phyloP scores from a whole-genome alignment of 2,797 vertebrate species.

The Hyperoplus immaculatus region DNA sequence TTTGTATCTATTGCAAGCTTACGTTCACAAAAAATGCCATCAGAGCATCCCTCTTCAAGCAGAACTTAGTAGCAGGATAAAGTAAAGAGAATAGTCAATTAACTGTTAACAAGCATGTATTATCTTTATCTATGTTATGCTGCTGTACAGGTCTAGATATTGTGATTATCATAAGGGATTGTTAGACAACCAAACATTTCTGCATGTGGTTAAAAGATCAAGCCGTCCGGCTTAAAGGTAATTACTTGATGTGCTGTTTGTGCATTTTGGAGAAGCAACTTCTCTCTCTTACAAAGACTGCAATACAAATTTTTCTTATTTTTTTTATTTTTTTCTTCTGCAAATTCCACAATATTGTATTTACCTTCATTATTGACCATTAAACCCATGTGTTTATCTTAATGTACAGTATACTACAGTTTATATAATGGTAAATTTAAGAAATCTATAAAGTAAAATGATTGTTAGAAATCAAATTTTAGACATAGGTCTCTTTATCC shows the following conservation, averaged over 20 bases:
- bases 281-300: not conserved
- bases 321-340: not conserved
- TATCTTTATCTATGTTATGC: slow-evolving; percentile 1
- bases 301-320: not conserved
- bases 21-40: not conserved
- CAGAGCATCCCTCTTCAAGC: not conserved
- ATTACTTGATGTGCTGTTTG: not conserved
- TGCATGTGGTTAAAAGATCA: not conserved
- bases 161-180: not conserved
- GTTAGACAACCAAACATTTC: too few species aligned
- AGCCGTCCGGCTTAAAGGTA: not conserved
- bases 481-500: not conserved
- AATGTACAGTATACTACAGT: not conserved
- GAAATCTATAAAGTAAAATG: not conserved
- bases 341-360: not conserved
- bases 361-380: slow-evolving; percentile 1
- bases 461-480: not conserved
- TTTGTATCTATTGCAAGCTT: slow-evolving; percentile 1
- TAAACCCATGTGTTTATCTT: not conserved
- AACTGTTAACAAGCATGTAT: not conserved
- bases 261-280: slow-evolving; percentile 7
- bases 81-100: not conserved
- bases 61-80: not conserved
- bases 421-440: not conserved
- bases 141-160: not conserved